These are phyloP conservation scores for Electrophaes corylata DNA, from an alignment of 2,888 invertebrate species.

Conservation along the genomic window DNA sequence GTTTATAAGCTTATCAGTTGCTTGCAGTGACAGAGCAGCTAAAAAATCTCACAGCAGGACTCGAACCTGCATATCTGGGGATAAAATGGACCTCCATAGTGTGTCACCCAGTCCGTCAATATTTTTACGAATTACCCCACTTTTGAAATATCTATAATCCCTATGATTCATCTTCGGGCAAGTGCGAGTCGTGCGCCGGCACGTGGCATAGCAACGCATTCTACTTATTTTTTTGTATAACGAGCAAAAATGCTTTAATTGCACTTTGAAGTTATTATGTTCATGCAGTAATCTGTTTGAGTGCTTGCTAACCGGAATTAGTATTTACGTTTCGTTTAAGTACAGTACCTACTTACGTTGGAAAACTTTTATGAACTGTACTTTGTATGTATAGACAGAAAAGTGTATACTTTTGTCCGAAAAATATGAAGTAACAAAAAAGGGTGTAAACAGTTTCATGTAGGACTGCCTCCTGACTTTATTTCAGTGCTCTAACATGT, in stretches of 20 bases:
- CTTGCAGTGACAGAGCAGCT: too few species aligned
- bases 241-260: constrained; percentile 72
- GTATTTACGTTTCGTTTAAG: constrained; percentile 46
- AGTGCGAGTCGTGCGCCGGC: constrained; percentile 47
- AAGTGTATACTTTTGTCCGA: too few species aligned
- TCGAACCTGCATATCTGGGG: background rate
- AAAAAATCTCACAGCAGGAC: background rate
- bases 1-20: too few species aligned
- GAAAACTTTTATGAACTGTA: background rate
- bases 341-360: too few species aligned
- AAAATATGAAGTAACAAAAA: too few species aligned
- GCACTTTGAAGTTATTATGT: constrained; percentile 55
- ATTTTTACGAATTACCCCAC: constrained; percentile 1
- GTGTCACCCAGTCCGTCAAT: background rate
- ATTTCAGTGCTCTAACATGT: too few species aligned
- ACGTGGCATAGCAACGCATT: constrained; percentile 40
- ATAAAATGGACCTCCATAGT: background rate
- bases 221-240: constrained; percentile 58
- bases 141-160: constrained; percentile 28
- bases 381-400: too few species aligned
- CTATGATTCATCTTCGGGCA: constrained; percentile 33
- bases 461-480: too few species aligned
- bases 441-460: too few species aligned
- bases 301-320: constrained; percentile 57
- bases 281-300: constrained; percentile 57